phyloP scores from a whole-genome alignment of 2,888 invertebrate species.

The Cosmorhoe ocellata region DNA sequence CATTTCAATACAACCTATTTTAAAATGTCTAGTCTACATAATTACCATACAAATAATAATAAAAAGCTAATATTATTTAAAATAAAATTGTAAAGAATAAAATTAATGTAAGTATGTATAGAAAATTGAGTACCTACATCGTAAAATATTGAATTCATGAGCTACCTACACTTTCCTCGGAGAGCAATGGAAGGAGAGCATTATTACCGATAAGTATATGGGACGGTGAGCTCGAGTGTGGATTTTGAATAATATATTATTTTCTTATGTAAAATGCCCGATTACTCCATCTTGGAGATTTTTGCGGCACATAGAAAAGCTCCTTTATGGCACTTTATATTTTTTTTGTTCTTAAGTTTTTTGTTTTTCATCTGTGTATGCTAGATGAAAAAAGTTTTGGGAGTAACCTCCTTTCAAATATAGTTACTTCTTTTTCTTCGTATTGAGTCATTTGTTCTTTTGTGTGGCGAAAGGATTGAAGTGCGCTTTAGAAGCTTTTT shows the following conservation, averaged over 20 bases:
- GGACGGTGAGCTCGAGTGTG: conserved; percentile 65
- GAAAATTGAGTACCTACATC: too few relatives aligned
- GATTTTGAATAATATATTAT: conserved; percentile 83
- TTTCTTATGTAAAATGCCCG: conserved; percentile 82
- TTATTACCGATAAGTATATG: conserved; percentile 80
- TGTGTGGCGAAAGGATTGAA: too few relatives aligned
- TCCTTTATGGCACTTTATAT: conserved; percentile 77
- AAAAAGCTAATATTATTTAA: too few relatives aligned
- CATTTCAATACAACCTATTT: too few relatives aligned
- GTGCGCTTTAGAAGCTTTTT: too few relatives aligned
- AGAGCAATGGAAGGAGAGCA: conserved; percentile 55
- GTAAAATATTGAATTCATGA: background rate
- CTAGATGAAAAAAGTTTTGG: conserved; percentile 25
- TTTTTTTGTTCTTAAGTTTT: conserved; percentile 72
- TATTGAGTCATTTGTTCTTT: too few relatives aligned
- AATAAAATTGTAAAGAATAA: too few relatives aligned
- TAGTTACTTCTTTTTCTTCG: too few relatives aligned
- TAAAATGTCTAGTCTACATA: too few relatives aligned
- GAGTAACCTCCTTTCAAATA: background rate
- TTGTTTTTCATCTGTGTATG: conserved; percentile 50
- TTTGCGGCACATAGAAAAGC: conserved; percentile 69
- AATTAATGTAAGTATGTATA: too few relatives aligned
- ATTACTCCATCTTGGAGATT: conserved; percentile 78
- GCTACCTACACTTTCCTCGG: conserved; percentile 29
- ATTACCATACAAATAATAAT: too few relatives aligned